Evolutionary conservation across 1,140 invertebrate species (phyloP), one percentile per base, ranked within the genome.

Genomic region (Andricus grossulariae): DNA sequence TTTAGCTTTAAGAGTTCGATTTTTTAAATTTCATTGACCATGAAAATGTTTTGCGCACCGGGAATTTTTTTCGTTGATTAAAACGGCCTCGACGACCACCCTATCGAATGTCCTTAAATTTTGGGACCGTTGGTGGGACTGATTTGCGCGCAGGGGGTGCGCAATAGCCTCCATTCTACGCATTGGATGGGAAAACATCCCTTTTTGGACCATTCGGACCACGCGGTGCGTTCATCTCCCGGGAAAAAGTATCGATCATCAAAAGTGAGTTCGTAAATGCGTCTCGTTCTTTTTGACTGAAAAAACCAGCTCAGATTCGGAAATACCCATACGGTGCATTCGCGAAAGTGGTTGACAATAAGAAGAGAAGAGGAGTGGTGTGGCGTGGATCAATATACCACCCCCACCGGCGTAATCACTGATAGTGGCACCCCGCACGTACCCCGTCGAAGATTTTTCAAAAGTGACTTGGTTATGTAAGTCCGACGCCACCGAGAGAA

Each of bases 371-470:
- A 25, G 39, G 32, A 66, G 21, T 7, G 19, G 55, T 32, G 32
- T 54, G 60, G 16, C 15, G 25, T 77, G 81, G 86, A 87, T 87
- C 86, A 87, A 87, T 87, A 87, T 87, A 51, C 82, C 80, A 86
- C 83, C 85, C 84, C 83, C 80, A 85, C 80, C 60, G 49, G 51
- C 74, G 75, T 79, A 74, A 51, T 71, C 39, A 50, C 21, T 50
- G 73, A 72, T 49, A 73, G 25, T 39, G 74, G 74, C 71, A 72
- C 74, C 74, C 76, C 57, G 73, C 72, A 25, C 50, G 50, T 19
- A 45, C 25, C 8, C 16, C 49, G 45, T 49, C 19, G 66, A 81
- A 84, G 74, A 78, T 80, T 79, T 66, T 50, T 73, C 57, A 39
- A 21, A 71, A 16, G 16, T 15, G 71, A 32, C 18, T 45, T 66